Percentiles rank a stretch among this genome's conserved stretches.
phyloP scores from a whole-genome alignment of 1,140 invertebrate genomes.

The Polypedilum vanderplanki region DNA sequence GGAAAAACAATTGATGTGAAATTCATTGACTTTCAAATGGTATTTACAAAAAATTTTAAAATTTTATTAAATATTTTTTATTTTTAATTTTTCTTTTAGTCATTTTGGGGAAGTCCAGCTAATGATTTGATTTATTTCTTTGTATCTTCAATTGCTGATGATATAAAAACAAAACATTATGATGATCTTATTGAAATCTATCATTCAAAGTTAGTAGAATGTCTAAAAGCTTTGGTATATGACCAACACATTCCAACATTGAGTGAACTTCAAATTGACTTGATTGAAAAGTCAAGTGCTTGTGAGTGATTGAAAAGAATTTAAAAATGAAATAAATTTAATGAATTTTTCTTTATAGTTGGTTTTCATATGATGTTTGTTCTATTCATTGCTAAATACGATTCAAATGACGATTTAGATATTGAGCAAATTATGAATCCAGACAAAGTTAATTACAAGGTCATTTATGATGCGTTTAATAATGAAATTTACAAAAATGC shows the following conservation, averaged over 20 bases:
- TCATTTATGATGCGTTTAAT: background rate
- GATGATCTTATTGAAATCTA: background rate
- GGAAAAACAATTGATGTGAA: slow-evolving; percentile 40
- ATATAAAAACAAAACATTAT: background rate
- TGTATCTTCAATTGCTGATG: background rate
- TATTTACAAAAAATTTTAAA: no score
- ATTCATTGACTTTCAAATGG: slow-evolving; percentile 4
- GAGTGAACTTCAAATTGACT: background rate
- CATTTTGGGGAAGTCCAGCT: background rate
- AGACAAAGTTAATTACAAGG: background rate
- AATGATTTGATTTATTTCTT: background rate
- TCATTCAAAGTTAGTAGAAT: background rate
- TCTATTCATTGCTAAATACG: background rate
- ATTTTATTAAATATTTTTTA: no score
- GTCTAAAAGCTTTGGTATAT: background rate
- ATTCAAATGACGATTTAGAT: background rate
- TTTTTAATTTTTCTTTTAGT: no score
- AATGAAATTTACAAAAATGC: background rate
- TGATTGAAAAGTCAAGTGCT: background rate
- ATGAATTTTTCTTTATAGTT: background rate
- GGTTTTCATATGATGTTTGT: slow-evolving; percentile 3
- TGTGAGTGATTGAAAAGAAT: background rate
- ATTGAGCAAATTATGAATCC: background rate
- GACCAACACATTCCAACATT: background rate
- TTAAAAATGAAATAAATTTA: background rate